Evolutionary conservation across 2,888 invertebrate species (phyloP), one percentile per base, ranked within the genome.

Genomic region (Odontocerum albicorne): DNA sequence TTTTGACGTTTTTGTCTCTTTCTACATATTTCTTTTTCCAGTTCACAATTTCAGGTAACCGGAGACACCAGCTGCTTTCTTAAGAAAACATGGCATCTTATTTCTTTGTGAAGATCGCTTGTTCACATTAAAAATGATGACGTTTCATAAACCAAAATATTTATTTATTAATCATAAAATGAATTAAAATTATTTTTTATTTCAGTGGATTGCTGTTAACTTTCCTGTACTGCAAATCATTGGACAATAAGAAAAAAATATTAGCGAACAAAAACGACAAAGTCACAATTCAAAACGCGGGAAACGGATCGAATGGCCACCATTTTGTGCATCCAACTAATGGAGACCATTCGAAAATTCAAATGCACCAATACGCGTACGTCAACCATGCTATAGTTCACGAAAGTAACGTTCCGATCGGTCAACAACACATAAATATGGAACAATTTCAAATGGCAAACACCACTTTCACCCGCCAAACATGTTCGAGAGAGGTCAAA

Each of bases 131-230:
- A n/a, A n/a, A n/a, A n/a, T n/a, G n/a, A n/a, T n/a, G n/a, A n/a
- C n/a, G n/a, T n/a, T n/a, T n/a, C n/a, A n/a, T n/a, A n/a, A n/a
- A n/a, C n/a, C n/a, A n/a, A n/a, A n/a, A n/a, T n/a, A n/a, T n/a
- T n/a, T n/a, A n/a, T n/a, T n/a, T n/a, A n/a, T n/a, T n/a, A n/a
- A n/a, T n/a, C n/a, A n/a, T n/a, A n/a, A n/a, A n/a, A n/a, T n/a
- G n/a, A n/a, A n/a, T n/a, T n/a, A n/a, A n/a, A n/a, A n/a, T 22
- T 2, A 22, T 45, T 36, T 59, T 61, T 59, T 57, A 61, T 79
- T 79, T 63, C 74, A 87, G 86, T 63, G 86, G 90, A 3, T 75
- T 90, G 38, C 75, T 90, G 57, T 85, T 90, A 32, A 86, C 89
- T 0, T 76, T 88, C 57, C 76, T 88, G 4, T 90, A 86, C 67